Conservation (phyloP, 1,140 invertebrate genomes). For the Dryas iulia region DNA sequence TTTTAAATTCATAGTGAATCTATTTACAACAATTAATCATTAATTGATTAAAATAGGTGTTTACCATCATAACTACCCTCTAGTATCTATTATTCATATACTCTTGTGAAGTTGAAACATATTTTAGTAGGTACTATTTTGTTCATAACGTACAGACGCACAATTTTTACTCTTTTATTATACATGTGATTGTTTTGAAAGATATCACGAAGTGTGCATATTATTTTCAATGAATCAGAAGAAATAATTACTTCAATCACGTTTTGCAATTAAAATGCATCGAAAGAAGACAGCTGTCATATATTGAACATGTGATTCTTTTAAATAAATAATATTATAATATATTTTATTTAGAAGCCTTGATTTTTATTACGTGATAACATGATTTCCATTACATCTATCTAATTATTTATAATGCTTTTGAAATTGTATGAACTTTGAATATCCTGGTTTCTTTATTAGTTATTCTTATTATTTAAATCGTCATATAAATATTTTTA, state of each 20-base stretch:
- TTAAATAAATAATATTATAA: not conserved
- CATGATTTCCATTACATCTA: too few species aligned
- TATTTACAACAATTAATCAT: too few species aligned
- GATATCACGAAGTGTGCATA: slow-evolving; percentile 20
- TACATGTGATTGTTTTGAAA: slow-evolving; percentile 15
- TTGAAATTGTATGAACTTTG: not conserved
- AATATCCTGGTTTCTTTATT: too few species aligned
- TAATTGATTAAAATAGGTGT: too few species aligned
- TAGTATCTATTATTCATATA: too few species aligned
- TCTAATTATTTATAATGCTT: not conserved
- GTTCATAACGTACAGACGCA: too few species aligned
- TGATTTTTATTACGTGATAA: not conserved
- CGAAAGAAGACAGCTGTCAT: slow-evolving; percentile 18
- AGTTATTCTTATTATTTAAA: too few species aligned
- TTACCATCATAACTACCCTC: too few species aligned
- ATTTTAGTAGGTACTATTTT: not conserved
- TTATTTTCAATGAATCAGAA: slow-evolving; percentile 15
- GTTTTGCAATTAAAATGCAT: slow-evolving; percentile 19
- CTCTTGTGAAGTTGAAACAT: too few species aligned
- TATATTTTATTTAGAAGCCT: not conserved
- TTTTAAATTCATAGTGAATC: too few species aligned
- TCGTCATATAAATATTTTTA: too few species aligned
- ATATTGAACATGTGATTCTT: not conserved
- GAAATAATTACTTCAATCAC: slow-evolving; percentile 24
- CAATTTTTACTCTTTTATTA: too few species aligned